Evolutionary conservation across 2,888 invertebrate genomes (phyloP).

Genomic region (Caenorhabditis angaria): DNA sequence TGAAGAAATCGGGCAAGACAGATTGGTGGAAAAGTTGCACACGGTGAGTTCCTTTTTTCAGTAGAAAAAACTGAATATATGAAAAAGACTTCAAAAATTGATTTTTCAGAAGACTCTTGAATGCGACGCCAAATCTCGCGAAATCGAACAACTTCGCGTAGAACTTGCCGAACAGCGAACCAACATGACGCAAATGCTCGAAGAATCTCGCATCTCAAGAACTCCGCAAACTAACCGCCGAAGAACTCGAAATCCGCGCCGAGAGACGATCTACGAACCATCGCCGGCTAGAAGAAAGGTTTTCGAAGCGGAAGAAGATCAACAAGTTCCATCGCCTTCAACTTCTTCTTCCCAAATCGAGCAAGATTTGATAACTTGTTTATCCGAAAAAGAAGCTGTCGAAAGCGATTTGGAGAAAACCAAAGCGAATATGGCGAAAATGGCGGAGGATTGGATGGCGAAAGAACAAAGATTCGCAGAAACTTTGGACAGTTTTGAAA

Average conservation of each 20-base stretch:
- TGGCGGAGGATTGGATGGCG: background rate
- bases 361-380: background rate
- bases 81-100: background rate
- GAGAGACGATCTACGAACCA: constrained; percentile 28
- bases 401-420: background rate
- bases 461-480: background rate
- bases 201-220: constrained; percentile 9
- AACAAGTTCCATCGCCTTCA: background rate
- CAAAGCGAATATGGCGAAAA: background rate
- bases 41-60: background rate
- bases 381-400: too few species aligned
- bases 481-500: background rate
- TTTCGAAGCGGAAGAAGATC: background rate
- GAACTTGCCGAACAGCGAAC: constrained; percentile 3
- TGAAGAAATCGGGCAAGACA: background rate
- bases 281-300: constrained; percentile 10
- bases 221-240: constrained; percentile 19
- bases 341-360: background rate
- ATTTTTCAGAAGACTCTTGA: constrained; percentile 27
- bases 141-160: constrained; percentile 11
- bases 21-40: background rate
- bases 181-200: constrained; percentile 7
- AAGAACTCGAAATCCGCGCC: constrained; percentile 18
- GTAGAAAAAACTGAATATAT: too few species aligned
- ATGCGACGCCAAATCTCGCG: constrained; percentile 9